A percentile compares a stretch with the other conserved stretches of the same genome.
Evolutionary conservation across 2,113 vertebrate genomes (phyloP).

Genomic region (Takifugu bimaculatus): DNA sequence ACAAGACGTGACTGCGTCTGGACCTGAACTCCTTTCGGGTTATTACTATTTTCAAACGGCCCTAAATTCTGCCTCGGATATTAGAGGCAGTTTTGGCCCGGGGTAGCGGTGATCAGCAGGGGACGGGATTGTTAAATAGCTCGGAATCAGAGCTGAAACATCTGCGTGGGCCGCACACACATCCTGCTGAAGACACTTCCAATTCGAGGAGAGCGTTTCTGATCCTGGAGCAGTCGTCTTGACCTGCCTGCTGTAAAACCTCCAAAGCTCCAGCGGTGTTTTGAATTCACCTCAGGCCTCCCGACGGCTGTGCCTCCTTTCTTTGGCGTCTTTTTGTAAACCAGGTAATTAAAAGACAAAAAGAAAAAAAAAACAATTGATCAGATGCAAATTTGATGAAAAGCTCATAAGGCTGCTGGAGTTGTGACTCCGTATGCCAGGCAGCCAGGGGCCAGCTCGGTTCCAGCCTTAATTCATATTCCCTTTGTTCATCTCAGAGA

Average conservation of each 20-base stretch:
- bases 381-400: slow-evolving; percentile 60
- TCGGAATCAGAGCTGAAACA: slow-evolving; percentile 36
- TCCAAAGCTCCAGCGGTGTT: slow-evolving; percentile 39
- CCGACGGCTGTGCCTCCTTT: slow-evolving; percentile 43
- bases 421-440: slow-evolving; percentile 37
- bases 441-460: slow-evolving; percentile 50
- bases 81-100: slow-evolving; percentile 38
- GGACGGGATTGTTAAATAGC: slow-evolving; percentile 48
- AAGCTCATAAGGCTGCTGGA: slow-evolving; percentile 56
- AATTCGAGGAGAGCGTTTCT: slow-evolving; percentile 37
- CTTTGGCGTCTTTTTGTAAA: slow-evolving; percentile 46
- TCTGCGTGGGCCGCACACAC: slow-evolving; percentile 22
- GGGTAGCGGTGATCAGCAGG: slow-evolving; percentile 37
- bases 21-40: slow-evolving; percentile 41
- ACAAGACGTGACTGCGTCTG: slow-evolving; percentile 55
- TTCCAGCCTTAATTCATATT: slow-evolving; percentile 64
- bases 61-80: slow-evolving; percentile 30
- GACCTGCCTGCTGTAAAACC: slow-evolving; percentile 40
- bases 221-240: slow-evolving; percentile 38
- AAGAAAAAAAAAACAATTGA: slow-evolving; percentile 62
- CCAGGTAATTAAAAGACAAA: slow-evolving; percentile 63
- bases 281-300: slow-evolving; percentile 26
- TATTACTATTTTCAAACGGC: slow-evolving; percentile 44
- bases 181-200: slow-evolving; percentile 29
- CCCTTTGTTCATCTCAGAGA: slow-evolving; percentile 60